Percentiles rank a stretch among this genome's conserved stretches.
Conservation (phyloP, 1,140 invertebrate genomes). For the Aphelenchoides fujianensis region DNA sequence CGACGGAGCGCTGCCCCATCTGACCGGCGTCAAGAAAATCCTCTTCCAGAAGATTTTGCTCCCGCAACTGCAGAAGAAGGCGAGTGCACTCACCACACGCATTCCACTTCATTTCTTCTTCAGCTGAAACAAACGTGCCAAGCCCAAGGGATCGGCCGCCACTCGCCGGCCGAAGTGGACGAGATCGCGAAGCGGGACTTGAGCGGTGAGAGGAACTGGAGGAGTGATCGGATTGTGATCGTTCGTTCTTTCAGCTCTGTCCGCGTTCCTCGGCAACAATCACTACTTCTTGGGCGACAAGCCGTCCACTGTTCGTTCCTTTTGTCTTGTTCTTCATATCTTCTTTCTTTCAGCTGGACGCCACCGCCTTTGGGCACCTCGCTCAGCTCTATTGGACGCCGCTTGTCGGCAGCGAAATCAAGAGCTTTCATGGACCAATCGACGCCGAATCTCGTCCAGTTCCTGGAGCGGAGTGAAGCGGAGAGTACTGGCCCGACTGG, state of each 20-base stretch:
- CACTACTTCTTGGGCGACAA: slow-evolving; percentile 90
- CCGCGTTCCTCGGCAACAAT: slow-evolving; percentile 69
- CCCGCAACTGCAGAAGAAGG: slow-evolving; percentile 20
- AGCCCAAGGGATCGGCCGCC: slow-evolving; percentile 76
- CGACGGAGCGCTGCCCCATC: slow-evolving; percentile 23
- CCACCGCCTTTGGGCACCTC: slow-evolving; percentile 33
- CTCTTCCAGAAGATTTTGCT: slow-evolving; percentile 22
- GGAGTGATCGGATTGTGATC: neutral
- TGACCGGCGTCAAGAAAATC: slow-evolving; percentile 35
- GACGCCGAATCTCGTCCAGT: slow-evolving; percentile 41
- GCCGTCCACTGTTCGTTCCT: slow-evolving; percentile 71
- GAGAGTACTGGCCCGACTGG: slow-evolving; percentile 44
- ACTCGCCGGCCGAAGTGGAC: slow-evolving; percentile 81
- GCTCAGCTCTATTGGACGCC: slow-evolving; percentile 31
- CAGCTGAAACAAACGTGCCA: slow-evolving; percentile 26
- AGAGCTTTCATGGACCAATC: slow-evolving; percentile 41
- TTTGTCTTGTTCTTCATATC: neutral
- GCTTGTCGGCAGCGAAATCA: slow-evolving; percentile 23
- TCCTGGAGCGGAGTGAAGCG: slow-evolving; percentile 37
- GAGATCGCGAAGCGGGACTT: slow-evolving; percentile 85
- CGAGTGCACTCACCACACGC: neutral
- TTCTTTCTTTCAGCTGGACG: slow-evolving; percentile 35
- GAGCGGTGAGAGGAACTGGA: slow-evolving; percentile 64
- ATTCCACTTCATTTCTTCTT: slow-evolving; percentile 16
- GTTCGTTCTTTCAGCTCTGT: slow-evolving; percentile 72